A percentile compares a stretch with the other conserved stretches of the same genome.
Conservation (phyloP, 2,888 invertebrate genomes). For the Hyposoter didymator region DNA sequence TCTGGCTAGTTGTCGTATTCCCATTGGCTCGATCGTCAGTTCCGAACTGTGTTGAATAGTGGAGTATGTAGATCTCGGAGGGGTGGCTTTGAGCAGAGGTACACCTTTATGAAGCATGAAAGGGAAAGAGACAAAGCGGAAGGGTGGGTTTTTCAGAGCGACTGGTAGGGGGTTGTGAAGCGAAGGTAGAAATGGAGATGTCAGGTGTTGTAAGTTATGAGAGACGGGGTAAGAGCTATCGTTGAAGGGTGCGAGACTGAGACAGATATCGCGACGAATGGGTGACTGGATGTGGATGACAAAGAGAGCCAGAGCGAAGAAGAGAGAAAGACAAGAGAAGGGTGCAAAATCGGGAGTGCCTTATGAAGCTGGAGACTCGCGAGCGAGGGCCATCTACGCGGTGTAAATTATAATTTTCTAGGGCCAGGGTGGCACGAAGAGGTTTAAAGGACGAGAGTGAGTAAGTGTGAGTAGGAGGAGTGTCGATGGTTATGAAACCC, state of each 20-base stretch:
- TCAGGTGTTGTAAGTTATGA: constrained; percentile 70
- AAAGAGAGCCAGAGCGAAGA: background rate
- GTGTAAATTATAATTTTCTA: constrained; percentile 71
- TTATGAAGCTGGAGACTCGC: constrained; percentile 49
- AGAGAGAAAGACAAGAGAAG: constrained; percentile 18
- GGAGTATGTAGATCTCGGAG: constrained; percentile 45
- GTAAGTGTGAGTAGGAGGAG: constrained; percentile 39
- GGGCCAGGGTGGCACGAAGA: constrained; percentile 27
- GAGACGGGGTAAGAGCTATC: constrained; percentile 42
- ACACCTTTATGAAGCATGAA: constrained; percentile 57
- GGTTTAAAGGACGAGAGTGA: constrained; percentile 33
- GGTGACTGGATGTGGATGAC: constrained; percentile 25
- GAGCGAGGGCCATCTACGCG: constrained; percentile 57
- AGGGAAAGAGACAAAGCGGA: background rate
- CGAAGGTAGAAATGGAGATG: constrained; percentile 64
- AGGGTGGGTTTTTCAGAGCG: background rate
- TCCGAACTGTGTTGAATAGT: constrained; percentile 36
- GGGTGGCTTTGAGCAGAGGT: constrained; percentile 61
- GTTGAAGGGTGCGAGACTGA: constrained; percentile 36
- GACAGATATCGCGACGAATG: constrained; percentile 39
- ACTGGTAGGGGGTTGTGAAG: constrained; percentile 55
- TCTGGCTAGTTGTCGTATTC: constrained; percentile 43
- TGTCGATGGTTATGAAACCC: constrained; percentile 43
- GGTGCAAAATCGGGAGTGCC: constrained; percentile 63
- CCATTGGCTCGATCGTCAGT: constrained; percentile 45